Evolutionary conservation across 1,140 invertebrate species (phyloP), one percentile per base, ranked within the genome.

Genomic region (Dendrolimus punctatus): DNA sequence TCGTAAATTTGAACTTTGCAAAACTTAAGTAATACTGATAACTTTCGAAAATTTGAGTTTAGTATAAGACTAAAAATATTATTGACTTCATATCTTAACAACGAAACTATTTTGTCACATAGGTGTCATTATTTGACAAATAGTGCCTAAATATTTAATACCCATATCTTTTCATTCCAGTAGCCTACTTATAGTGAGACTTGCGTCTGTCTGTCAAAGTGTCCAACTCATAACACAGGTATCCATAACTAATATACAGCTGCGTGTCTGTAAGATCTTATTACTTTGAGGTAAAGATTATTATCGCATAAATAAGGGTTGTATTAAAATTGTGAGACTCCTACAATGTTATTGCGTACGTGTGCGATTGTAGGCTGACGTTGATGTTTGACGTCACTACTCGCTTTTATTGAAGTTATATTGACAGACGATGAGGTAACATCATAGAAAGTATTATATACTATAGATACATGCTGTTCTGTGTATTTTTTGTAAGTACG

Each of bases 181-280:
- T 68, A 67, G 36, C 63, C 62, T 53, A 73, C 60, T 64, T 66
- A 62, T 58, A 62, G 56, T 23, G 23, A 23, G 23, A 23, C 23
- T 60, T 55, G 61, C 58, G 58, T 50, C 49, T 39, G 41, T 58
- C 65, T 55, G 79, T 82, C 76, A 80, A 82, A 80, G 66, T 82
- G 79, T 82, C 79, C 64, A 78, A 82, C 76, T 80, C 51, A 67
- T 66, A 64, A 73, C 68, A 60, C 68, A 76, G 71, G 69, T 74
- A 74, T 50, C 52, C 53, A 46, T 36, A 8, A 54, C 60, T 61
- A 66, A 53, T 10, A 57, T 66, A 50, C 23, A 47, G 39, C 46
- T 64, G 40, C 56, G 6, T 5, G n/a, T 36, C 8, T 37, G 10
- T 6, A 53, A 53, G 41, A 5, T 45, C 49, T 42, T 73, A 47